phyloP scores from a whole-genome alignment of 2,888 invertebrate species.

The Nebria brevicollis region DNA sequence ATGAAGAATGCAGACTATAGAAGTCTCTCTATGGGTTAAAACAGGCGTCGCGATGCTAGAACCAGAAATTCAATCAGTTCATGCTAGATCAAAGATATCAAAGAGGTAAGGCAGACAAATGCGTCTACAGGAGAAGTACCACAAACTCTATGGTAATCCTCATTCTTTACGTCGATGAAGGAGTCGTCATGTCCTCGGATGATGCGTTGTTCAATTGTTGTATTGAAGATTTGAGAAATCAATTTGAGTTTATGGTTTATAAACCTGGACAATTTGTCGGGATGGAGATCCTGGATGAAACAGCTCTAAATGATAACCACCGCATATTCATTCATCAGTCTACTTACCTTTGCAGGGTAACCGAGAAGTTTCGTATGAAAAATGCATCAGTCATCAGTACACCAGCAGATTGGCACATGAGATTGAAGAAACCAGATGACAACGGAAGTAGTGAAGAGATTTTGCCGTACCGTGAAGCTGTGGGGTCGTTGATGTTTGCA shows the following conservation, averaged over 20 bases:
- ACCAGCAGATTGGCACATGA: not conserved
- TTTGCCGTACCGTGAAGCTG: not conserved
- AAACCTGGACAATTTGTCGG: constrained; percentile 6
- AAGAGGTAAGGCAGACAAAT: too few species aligned
- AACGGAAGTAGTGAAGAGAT: not conserved
- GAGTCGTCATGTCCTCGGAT: constrained; percentile 6
- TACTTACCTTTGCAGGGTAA: not conserved
- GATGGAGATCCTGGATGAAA: not conserved
- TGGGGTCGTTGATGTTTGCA: not conserved
- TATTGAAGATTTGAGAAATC: not conserved
- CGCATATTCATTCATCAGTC: constrained; percentile 2
- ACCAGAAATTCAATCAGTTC: too few species aligned
- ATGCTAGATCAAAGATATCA: too few species aligned
- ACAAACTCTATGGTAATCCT: constrained; percentile 17
- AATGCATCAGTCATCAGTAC: not conserved
- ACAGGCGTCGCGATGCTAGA: too few species aligned
- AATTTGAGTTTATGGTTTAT: not conserved
- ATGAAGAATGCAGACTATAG: too few species aligned
- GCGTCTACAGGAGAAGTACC: too few species aligned
- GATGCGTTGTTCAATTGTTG: constrained; percentile 6
- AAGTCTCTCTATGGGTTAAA: too few species aligned
- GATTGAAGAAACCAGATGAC: too few species aligned
- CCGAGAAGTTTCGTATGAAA: not conserved
- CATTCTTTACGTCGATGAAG: constrained; percentile 19
- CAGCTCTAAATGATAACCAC: not conserved